phyloP scores from a whole-genome alignment of 35 echinoderm and acorn worm species.

The Holothuria glaberrima region DNA sequence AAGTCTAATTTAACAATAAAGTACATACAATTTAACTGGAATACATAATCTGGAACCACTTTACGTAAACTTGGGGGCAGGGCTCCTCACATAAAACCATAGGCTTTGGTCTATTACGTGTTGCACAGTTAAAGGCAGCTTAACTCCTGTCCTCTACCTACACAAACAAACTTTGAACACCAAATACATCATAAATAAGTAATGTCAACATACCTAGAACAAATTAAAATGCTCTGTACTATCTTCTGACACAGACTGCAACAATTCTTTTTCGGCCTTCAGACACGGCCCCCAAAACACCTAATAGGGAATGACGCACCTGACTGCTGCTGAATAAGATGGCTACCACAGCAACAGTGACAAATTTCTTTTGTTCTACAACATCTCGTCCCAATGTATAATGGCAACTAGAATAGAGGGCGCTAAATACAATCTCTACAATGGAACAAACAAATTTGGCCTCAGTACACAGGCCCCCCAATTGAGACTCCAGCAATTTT shows the following conservation, averaged over 20 bases:
- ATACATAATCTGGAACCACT: neutral
- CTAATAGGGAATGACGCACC: neutral
- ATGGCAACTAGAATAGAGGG: neutral
- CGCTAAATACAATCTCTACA: neutral
- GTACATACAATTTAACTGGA: neutral
- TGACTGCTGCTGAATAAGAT: constrained; percentile 16
- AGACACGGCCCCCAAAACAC: neutral
- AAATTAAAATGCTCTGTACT: neutral
- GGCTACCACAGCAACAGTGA: neutral
- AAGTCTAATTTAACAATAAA: neutral
- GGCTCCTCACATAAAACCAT: neutral
- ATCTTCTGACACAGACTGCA: neutral
- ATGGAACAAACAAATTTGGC: neutral
- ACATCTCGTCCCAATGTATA: neutral
- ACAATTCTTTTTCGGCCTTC: neutral
- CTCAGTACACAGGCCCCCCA: constrained; percentile 21
- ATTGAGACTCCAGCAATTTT: neutral
- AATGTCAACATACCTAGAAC: neutral
- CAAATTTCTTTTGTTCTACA: no score
- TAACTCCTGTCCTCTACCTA: neutral
- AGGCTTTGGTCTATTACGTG: neutral
- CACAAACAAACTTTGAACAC: neutral
- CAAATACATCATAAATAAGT: neutral
- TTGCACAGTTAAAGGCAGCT: neutral
- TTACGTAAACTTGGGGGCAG: neutral